A percentile compares a stretch with the other conserved stretches of the same genome.
phyloP scores from a whole-genome alignment of 2,888 invertebrate species.

The Hypsopygia costalis region DNA sequence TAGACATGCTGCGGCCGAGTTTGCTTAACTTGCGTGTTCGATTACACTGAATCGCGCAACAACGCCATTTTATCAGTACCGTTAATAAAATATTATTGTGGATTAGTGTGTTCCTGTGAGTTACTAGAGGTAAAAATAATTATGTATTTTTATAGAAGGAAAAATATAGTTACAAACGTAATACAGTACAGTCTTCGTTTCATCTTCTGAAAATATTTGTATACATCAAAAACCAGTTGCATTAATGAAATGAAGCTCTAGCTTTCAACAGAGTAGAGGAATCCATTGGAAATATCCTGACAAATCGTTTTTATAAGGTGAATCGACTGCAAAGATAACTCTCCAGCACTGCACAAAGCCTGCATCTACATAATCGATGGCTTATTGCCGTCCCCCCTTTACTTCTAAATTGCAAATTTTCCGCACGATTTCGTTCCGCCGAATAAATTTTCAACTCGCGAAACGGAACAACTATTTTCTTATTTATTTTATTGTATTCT shows the following conservation, averaged over 20 bases:
- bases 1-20: no score
- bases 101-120: no score
- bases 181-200: no score
- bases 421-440: slow-evolving; percentile 72
- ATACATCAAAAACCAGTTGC: no score
- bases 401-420: slow-evolving; percentile 80
- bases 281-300: slow-evolving; percentile 56
- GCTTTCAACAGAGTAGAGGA: slow-evolving; percentile 38
- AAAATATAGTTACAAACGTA: no score
- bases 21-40: no score
- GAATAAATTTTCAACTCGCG: slow-evolving; percentile 73
- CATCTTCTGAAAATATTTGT: no score
- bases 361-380: slow-evolving; percentile 79
- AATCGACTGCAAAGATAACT: slow-evolving; percentile 70
- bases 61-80: no score
- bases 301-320: slow-evolving; percentile 63
- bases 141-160: no score
- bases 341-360: slow-evolving; percentile 64
- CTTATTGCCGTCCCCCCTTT: slow-evolving; percentile 77
- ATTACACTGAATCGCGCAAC: no score
- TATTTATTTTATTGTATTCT: slow-evolving; percentile 41
- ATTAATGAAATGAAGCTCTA: slow-evolving; percentile 23
- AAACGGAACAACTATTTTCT: slow-evolving; percentile 56
- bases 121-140: no score
- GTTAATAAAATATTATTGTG: no score